Conservation (phyloP, 2,888 invertebrate species). For the Eubasilissa splendida region DNA sequence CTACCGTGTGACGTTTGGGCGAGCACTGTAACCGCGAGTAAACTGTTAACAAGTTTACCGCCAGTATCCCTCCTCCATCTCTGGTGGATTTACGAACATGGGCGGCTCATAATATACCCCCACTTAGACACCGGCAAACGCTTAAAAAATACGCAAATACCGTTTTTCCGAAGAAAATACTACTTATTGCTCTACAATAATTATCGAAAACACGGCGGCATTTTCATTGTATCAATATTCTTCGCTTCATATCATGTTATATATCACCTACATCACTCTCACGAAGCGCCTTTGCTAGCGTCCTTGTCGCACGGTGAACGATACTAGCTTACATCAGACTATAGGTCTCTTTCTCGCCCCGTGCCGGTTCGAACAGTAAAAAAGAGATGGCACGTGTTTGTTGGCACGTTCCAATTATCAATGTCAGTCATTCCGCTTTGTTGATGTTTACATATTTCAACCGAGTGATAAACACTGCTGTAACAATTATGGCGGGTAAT, state of each 20-base stretch:
- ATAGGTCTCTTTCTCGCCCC: constrained; percentile 17
- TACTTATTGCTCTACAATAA: neutral
- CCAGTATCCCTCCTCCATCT: constrained; percentile 55
- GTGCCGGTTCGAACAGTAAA: neutral
- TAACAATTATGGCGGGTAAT: constrained; percentile 18
- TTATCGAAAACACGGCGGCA: neutral
- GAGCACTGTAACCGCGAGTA: constrained; percentile 47
- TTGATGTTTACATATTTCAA: constrained; percentile 43
- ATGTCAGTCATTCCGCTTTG: constrained; percentile 46
- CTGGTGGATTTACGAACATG: constrained; percentile 49
- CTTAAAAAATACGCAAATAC: neutral
- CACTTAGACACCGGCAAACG: neutral
- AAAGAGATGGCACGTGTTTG: constrained; percentile 31
- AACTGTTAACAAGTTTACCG: constrained; percentile 47
- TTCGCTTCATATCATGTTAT: neutral
- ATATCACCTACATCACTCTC: neutral
- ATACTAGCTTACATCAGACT: neutral
- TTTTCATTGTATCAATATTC: neutral
- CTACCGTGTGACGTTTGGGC: constrained; percentile 41
- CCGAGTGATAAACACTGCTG: constrained; percentile 20
- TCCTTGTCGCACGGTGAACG: constrained; percentile 6
- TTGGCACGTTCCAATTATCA: constrained; percentile 2
- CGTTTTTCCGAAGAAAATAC: neutral
- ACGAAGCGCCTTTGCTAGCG: constrained; percentile 34
- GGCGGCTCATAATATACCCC: constrained; percentile 41